Base-by-base conservation (phyloP, 2,888 invertebrate genomes). In the Thymelicus acteon region DNA sequence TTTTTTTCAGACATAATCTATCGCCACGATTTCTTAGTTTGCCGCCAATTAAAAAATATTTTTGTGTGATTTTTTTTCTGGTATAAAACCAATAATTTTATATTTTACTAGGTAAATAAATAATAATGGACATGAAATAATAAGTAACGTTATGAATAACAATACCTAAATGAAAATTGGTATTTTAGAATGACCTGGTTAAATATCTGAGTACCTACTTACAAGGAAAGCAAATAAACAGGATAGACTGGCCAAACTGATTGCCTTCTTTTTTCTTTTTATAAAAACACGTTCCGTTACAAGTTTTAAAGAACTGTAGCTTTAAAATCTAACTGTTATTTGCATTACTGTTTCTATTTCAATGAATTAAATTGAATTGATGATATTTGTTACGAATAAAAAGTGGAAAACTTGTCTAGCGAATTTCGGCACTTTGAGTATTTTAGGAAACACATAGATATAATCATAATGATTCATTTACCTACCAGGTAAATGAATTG, bases 341-440 rank as follows among this genome's bases (percentile, higher is more conserved):
- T 57, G 8, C 57, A 31, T 37, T 57, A 37, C 19, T 54, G 24
- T 10, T n/a, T 7, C 37, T 57, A 31, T 57, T 57, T 31, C 37
- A 37, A 57, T 31, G 57, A 57, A 57, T 31, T 31, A 31, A 57
- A 57, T 31, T 57, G 13, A 19, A 54, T 24, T 54, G 12, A 5
- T 49, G 19, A 19, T 52, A 65, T 72, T 68, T 63, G 63, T 60
- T 40, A 67, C 67, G 69, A 62, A 71, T 62, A 71, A 71, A 54
- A 57, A 52, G 19, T 19, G 0, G n/a, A n/a, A 48, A 13, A 47
- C 10, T 54, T 61, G 57, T 6, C 19, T 39, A 64, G 4, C 44
- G 7, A 10, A 40, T 44, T 12, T 44, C 12, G 44, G 10, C 1
- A 12, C 1, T 12, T 10, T 10, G 44, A 12, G 10, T 31, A 31